Evolutionary conservation across 2,113 vertebrate genomes (phyloP).

Genomic region (Gadus chalcogrammus): DNA sequence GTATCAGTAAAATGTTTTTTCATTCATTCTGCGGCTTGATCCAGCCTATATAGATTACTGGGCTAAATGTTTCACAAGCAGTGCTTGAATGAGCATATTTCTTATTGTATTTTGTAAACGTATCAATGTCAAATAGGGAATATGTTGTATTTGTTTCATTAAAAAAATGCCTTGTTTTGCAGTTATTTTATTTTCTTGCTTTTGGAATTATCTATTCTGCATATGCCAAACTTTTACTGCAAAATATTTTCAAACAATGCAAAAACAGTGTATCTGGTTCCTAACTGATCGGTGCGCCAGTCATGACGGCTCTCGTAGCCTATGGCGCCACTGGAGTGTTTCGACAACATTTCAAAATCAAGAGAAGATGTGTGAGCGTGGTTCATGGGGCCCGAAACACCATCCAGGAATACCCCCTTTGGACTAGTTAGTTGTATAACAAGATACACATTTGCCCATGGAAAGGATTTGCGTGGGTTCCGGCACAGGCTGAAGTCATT

Average conservation of each 20-base stretch:
- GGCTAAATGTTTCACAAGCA: slow-evolving; percentile 44
- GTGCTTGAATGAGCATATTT: slow-evolving; percentile 48
- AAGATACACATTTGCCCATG: too few species aligned
- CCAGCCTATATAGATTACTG: slow-evolving; percentile 1
- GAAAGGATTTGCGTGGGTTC: neutral
- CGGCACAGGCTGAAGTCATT: slow-evolving; percentile 1
- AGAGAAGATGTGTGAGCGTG: slow-evolving; percentile 7
- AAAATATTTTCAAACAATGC: neutral
- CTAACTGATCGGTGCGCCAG: neutral
- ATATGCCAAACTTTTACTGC: too few species aligned
- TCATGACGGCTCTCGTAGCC: neutral
- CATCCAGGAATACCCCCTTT: too few species aligned
- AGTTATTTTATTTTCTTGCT: neutral
- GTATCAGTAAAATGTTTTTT: too few species aligned
- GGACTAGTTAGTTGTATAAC: too few species aligned
- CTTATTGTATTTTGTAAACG: slow-evolving; percentile 43
- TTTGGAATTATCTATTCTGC: too few species aligned
- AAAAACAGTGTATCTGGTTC: neutral
- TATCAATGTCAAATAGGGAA: slow-evolving; percentile 32
- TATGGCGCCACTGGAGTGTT: slow-evolving; percentile 23
- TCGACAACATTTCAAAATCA: slow-evolving; percentile 12
- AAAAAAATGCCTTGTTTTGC: slow-evolving; percentile 42
- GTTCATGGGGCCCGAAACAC: neutral
- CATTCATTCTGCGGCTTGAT: slow-evolving; percentile 1
- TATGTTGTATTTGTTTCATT: slow-evolving; percentile 52